These are phyloP conservation scores for Bombus turneri DNA, from an alignment of 1,140 invertebrate genomes.

Conservation along the genomic window DNA sequence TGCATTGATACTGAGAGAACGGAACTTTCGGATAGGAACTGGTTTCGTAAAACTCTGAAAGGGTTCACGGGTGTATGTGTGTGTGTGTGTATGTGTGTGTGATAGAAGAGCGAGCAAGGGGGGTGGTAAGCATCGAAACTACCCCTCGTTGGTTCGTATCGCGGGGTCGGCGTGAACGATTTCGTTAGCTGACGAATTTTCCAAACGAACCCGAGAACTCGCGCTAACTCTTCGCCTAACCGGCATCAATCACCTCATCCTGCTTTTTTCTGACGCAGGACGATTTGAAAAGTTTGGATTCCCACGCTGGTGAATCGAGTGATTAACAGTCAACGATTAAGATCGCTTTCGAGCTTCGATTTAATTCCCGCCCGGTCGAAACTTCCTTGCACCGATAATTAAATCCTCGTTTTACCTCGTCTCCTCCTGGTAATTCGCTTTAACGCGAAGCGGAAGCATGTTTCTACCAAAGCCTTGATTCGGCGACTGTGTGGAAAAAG, in stretches of 20 bases:
- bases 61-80: constrained; percentile 12
- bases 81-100: neutral
- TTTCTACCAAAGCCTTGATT: neutral
- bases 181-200: constrained; percentile 67
- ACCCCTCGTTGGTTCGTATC: constrained; percentile 26
- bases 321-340: constrained; percentile 61
- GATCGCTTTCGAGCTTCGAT: constrained; percentile 46
- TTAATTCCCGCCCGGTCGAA: neutral
- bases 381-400: constrained; percentile 18
- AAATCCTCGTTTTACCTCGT: neutral
- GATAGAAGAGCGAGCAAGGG: neutral
- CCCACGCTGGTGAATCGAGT: constrained; percentile 50
- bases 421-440: neutral
- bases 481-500: neutral
- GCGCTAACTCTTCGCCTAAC: constrained; percentile 50
- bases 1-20: constrained; percentile 73
- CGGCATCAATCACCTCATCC: constrained; percentile 55
- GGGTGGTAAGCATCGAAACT: constrained; percentile 33
- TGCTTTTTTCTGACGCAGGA: constrained; percentile 26
- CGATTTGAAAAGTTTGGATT: constrained; percentile 55
- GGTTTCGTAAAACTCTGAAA: constrained; percentile 64
- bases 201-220: constrained; percentile 56
- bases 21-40: constrained; percentile 73
- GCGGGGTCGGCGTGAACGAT: constrained; percentile 53
- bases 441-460: neutral